Evolutionary conservation across 2,113 vertebrate species (phyloP), one percentile per base, ranked within the genome.

Genomic region (Mesoclemmys tuberculata): DNA sequence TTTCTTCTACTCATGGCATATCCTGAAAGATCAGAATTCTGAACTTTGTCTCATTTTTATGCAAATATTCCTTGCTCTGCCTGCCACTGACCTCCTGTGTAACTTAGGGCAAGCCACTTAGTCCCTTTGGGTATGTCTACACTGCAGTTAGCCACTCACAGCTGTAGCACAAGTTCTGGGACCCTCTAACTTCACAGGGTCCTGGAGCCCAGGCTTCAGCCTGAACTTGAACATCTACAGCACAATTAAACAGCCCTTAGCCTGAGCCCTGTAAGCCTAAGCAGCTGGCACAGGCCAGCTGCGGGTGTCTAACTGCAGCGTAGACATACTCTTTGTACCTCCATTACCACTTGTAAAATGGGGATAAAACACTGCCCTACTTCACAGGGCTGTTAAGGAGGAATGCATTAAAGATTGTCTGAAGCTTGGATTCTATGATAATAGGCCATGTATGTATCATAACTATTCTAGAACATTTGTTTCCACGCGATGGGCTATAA

Each of bases 401-500:
- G 1, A 46, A 7, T 46, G 46, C 41, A 77, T 77, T 4, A 0
- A 84, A 64, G 89, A 93, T 16, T 44, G 85, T 64, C 41, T 89
- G 61, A 61, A 1, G 41, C 38, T 26, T 1, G 2, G 6, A 85
- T 86, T 87, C 83, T 91, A 9, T 48, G 48, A 51, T 87, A 74
- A 56, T 80, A 14, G 80, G 27, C 49, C 2, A 7, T 16, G 5
- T 87, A 49, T 56, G 52, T 11, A 12, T 80, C 64, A 4, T 11
- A 84, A 78, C 7, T 61, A n/a, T 80, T 71, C 41, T 16, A 56
- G 51, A 51, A 7, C 82, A 31, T n/a, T 49, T 51, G 31, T 26
- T 88, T 22, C 92, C 87, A 35, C 52, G 35, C 89, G 95, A 84
- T 29, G 90, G 95, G 86, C 31, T 80, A 85, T 27, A 4, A n/a